Percentiles rank a stretch among this genome's conserved stretches.
Conservation (phyloP, 2,797 vertebrate species). For the Petrocephalus sullivani region DNA sequence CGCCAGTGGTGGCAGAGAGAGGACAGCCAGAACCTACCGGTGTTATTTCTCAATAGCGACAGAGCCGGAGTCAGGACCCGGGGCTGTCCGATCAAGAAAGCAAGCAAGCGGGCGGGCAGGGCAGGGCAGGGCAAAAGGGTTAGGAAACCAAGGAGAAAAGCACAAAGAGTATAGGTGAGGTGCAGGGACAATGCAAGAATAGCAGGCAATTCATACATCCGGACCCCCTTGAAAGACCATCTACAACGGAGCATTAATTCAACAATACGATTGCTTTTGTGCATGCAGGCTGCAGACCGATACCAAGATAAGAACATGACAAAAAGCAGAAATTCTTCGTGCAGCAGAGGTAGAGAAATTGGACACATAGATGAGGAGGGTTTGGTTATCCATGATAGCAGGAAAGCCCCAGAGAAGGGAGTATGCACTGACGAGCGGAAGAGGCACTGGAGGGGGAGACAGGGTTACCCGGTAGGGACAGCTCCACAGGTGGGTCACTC, state of each 20-base stretch:
- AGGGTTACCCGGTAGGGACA: constrained; percentile 77
- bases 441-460: neutral
- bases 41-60: constrained; percentile 91
- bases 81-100: constrained; percentile 72
- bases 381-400: neutral
- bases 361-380: too few relatives aligned
- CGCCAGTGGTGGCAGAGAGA: constrained; percentile 25
- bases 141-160: constrained; percentile 45
- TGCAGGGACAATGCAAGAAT: constrained; percentile 35
- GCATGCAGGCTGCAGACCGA: neutral
- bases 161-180: constrained; percentile 56
- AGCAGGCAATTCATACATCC: neutral
- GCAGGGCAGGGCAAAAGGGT: constrained; percentile 34
- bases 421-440: neutral
- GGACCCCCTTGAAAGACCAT: too few relatives aligned
- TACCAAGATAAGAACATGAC: neutral
- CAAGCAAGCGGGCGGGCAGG: constrained; percentile 33
- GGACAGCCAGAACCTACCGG: constrained; percentile 67
- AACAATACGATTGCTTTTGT: neutral
- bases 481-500: constrained; percentile 65
- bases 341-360: neutral
- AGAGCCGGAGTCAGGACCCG: constrained; percentile 89
- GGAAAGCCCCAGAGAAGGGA: neutral
- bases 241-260: neutral
- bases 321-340: neutral